Evolutionary conservation across 2,797 vertebrate species (phyloP).

Genomic region (Stomatorhinus walkeri): DNA sequence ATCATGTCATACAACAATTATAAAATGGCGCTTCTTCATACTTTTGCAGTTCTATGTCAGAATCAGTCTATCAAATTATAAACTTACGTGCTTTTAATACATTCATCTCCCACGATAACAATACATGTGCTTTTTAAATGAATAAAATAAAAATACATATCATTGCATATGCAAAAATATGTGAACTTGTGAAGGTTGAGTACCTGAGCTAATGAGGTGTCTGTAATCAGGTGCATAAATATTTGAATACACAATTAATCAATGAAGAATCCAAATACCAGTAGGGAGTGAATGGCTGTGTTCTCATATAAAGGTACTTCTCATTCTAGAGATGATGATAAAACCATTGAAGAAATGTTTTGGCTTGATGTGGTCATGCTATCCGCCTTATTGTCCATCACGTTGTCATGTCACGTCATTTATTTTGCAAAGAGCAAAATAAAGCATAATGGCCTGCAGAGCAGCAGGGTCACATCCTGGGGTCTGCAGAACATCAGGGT

Average conservation of each 20-base stretch:
- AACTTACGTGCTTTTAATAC: neutral
- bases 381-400: neutral
- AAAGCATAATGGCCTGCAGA: neutral
- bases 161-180: neutral
- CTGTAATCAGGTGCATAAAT: neutral
- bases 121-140: neutral
- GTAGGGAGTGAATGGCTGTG: neutral
- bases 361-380: neutral
- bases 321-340: neutral
- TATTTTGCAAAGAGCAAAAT: neutral
- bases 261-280: neutral
- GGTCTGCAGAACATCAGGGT: too few species aligned
- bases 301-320: neutral
- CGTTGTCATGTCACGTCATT: too few species aligned
- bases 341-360: neutral
- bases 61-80: neutral
- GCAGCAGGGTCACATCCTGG: neutral
- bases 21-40: neutral
- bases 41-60: neutral
- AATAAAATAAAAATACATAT: neutral
- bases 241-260: neutral
- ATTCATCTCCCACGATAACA: neutral
- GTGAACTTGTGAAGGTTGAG: neutral
- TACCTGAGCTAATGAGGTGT: neutral
- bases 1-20: neutral